A percentile compares a stretch with the other conserved stretches of the same genome.
Evolutionary conservation across 2,113 vertebrate genomes (phyloP).

Genomic region (Rhagologus leucostigma): DNA sequence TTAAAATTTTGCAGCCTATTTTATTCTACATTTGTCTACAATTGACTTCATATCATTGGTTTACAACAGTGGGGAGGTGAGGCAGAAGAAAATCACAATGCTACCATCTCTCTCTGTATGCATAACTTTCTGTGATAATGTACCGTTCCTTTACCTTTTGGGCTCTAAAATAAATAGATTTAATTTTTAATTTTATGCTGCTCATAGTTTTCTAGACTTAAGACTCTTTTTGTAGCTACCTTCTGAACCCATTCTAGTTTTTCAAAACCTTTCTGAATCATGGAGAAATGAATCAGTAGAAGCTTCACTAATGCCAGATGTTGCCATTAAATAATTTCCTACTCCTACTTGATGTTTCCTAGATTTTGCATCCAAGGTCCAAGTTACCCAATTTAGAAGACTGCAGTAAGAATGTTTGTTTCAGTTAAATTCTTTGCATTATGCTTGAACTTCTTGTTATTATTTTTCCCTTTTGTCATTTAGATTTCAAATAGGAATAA

Average conservation of each 20-base stretch:
- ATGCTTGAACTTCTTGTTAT: not conserved
- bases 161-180: not conserved
- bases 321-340: constrained; percentile 41
- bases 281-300: constrained; percentile 19
- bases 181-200: not conserved
- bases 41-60: not conserved
- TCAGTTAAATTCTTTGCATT: not conserved
- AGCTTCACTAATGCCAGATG: constrained; percentile 15
- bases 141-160: not conserved
- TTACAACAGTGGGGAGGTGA: not conserved
- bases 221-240: not conserved
- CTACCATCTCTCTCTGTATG: not conserved
- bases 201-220: not conserved
- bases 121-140: not conserved
- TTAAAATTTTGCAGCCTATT: not conserved
- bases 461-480: not conserved
- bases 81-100: not conserved
- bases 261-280: constrained; percentile 33
- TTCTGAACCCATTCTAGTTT: not conserved
- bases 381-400: not conserved
- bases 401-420: not conserved
- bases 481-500: not conserved
- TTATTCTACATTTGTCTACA: not conserved
- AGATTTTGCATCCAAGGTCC: not conserved
- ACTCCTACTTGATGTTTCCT: constrained; percentile 15